phyloP scores from a whole-genome alignment of 2,797 vertebrate genomes.

The Tiaroga cobitis region DNA sequence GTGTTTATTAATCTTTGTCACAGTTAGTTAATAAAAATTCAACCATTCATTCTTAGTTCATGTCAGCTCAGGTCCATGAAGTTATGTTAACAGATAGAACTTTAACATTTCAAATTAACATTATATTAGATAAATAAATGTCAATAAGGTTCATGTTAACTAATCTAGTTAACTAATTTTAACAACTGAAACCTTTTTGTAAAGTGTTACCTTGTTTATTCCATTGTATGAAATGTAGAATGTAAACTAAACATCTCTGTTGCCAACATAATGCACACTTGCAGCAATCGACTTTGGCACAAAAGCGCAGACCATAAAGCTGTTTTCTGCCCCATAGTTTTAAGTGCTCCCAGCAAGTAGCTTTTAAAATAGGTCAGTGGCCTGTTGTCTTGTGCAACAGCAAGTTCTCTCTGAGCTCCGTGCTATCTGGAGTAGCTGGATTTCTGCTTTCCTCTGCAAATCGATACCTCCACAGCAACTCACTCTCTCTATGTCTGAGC shows the following conservation, averaged over 20 bases:
- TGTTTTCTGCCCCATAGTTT: conserved; percentile 13
- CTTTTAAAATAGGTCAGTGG: conserved; percentile 58
- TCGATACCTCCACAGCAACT: conserved; percentile 57
- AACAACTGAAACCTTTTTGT: background rate
- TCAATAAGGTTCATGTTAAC: background rate
- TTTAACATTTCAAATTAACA: background rate
- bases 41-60: background rate
- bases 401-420: conserved; percentile 44
- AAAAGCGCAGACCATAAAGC: background rate
- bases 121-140: background rate
- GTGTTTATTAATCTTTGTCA: background rate
- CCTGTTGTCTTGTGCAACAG: conserved; percentile 53
- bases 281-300: conserved; percentile 20
- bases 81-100: background rate
- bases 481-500: conserved; percentile 55
- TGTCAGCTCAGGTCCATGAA: background rate
- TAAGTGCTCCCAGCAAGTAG: conserved; percentile 48
- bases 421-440: conserved; percentile 51
- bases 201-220: background rate
- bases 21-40: background rate
- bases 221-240: background rate
- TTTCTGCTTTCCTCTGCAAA: conserved; percentile 58
- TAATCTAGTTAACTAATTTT: background rate
- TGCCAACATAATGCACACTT: background rate
- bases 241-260: background rate